Evolutionary conservation across 2,797 vertebrate species (phyloP).

Genomic region (Microhierax caerulescens): DNA sequence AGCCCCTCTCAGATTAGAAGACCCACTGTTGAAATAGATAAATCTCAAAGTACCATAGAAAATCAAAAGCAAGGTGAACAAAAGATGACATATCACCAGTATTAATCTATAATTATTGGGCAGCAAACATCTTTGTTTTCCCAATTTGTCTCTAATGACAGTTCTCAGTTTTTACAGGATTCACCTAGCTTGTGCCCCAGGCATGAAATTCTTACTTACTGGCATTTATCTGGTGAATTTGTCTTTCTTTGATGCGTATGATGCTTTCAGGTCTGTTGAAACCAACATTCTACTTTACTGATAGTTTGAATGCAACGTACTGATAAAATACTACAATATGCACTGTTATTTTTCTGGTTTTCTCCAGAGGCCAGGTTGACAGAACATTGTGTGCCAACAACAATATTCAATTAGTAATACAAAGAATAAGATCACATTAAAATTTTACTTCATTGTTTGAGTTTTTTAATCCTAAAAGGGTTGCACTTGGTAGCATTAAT

Average conservation of each 20-base stretch:
- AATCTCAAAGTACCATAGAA: not conserved
- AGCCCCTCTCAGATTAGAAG: not conserved
- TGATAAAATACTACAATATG: not conserved
- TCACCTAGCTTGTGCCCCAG: not conserved
- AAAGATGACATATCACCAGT: not conserved
- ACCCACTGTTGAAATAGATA: not conserved
- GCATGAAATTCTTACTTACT: not conserved
- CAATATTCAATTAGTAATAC: not conserved
- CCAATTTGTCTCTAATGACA: not conserved
- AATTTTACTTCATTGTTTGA: not conserved
- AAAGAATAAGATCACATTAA: not conserved
- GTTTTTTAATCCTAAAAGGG: not conserved
- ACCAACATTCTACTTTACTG: not conserved
- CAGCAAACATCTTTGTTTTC: not conserved
- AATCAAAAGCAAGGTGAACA: not conserved
- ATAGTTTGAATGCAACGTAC: not conserved
- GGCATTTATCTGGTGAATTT: not conserved
- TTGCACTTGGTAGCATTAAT: not conserved
- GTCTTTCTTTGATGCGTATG: not conserved
- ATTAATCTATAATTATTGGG: not conserved
- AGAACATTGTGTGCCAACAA: not conserved
- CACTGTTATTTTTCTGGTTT: not conserved
- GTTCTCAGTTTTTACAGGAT: not conserved
- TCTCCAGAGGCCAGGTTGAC: not conserved
- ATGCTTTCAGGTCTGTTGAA: not conserved